These are phyloP conservation scores for Sebastes iracundus DNA, from an alignment of 2,797 vertebrate species.

Conservation along the genomic window DNA sequence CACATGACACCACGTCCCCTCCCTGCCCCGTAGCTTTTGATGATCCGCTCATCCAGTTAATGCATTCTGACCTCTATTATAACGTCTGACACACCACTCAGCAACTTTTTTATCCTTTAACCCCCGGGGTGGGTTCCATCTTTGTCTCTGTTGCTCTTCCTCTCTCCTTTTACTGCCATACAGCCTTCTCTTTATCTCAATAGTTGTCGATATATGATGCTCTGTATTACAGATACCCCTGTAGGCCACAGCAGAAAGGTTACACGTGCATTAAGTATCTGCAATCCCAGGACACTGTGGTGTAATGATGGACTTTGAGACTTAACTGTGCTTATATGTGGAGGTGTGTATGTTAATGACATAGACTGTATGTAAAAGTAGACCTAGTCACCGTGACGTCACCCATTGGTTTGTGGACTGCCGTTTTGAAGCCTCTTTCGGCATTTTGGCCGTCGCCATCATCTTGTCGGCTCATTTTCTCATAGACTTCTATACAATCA, in stretches of 20 bases:
- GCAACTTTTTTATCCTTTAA: constrained; percentile 48
- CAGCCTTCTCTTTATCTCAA: background rate
- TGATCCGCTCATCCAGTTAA: constrained; percentile 53
- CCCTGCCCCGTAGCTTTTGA: constrained; percentile 34
- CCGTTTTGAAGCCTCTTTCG: background rate
- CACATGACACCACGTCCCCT: constrained; percentile 5
- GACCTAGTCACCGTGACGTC: background rate
- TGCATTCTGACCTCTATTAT: constrained; percentile 51
- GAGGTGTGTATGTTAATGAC: background rate
- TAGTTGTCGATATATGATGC: constrained; percentile 56
- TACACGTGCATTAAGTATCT: background rate
- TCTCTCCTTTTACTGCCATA: background rate
- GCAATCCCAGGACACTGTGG: constrained; percentile 8
- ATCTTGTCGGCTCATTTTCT: too few species aligned
- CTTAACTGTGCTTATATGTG: background rate
- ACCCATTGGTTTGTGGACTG: background rate
- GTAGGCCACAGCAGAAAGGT: constrained; percentile 48
- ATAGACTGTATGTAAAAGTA: background rate
- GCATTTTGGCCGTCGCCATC: background rate
- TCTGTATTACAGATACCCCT: constrained; percentile 57
- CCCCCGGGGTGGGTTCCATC: constrained; percentile 7
- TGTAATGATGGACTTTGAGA: constrained; percentile 36
- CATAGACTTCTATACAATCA: too few species aligned
- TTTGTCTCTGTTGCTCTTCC: background rate
- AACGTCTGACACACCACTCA: constrained; percentile 40